Conservation (phyloP, 2,888 invertebrate species). For the Prenolepis imparis region DNA sequence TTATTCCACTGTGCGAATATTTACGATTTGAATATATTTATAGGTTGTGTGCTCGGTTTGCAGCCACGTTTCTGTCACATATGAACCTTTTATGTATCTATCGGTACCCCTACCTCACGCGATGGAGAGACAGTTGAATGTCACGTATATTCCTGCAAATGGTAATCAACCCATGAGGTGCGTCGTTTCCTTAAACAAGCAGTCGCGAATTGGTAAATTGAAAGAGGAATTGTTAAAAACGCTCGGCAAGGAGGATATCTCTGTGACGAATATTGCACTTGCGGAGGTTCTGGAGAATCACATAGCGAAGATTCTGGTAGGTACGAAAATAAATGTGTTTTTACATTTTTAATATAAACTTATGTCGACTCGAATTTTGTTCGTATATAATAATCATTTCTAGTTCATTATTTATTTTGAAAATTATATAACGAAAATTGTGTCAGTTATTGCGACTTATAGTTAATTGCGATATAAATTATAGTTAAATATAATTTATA, state of each 20-base stretch:
- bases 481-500: not conserved
- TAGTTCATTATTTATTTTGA: slow-evolving; percentile 17
- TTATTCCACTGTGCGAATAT: not conserved
- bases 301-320: slow-evolving; percentile 88
- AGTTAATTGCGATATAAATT: slow-evolving; percentile 16
- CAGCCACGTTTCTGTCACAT: slow-evolving; percentile 89
- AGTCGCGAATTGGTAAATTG: slow-evolving; percentile 87
- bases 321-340: slow-evolving; percentile 56
- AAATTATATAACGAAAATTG: slow-evolving; percentile 16
- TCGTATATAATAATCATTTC: slow-evolving; percentile 22
- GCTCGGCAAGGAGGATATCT: slow-evolving; percentile 84
- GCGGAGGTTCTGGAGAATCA: slow-evolving; percentile 89
- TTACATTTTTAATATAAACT: slow-evolving; percentile 1
- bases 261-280: slow-evolving; percentile 85
- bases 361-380: not conserved
- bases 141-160: slow-evolving; percentile 87
- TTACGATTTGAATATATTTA: slow-evolving; percentile 67
- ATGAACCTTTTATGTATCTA: slow-evolving; percentile 91
- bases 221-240: slow-evolving; percentile 87
- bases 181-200: slow-evolving; percentile 88
- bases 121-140: slow-evolving; percentile 88
- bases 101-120: slow-evolving; percentile 89
- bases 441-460: not conserved
- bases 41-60: slow-evolving; percentile 89
- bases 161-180: slow-evolving; percentile 86